These are phyloP conservation scores for Prionailurus bengalensis DNA, from an alignment of 2,113 vertebrate species.

Conservation along the genomic window DNA sequence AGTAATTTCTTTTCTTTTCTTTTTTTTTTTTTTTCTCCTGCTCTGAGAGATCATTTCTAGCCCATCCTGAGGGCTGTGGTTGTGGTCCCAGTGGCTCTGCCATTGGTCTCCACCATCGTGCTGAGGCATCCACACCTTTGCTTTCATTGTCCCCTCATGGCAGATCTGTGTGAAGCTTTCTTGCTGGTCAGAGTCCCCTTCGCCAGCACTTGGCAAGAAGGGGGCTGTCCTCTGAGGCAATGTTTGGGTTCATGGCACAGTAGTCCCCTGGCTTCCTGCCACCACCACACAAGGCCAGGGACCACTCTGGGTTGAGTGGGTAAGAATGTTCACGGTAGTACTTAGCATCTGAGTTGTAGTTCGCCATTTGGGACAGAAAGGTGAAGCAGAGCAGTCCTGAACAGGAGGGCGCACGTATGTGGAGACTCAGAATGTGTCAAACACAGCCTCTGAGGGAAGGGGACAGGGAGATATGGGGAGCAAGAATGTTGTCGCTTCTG, in stretches of 20 bases:
- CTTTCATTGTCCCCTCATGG: background rate
- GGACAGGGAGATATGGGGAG: background rate
- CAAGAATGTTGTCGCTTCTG: background rate
- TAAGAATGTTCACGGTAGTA: background rate
- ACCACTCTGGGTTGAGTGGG: background rate
- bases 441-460: background rate
- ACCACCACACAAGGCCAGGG: background rate
- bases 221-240: background rate
- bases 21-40: background rate
- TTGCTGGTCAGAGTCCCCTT: background rate
- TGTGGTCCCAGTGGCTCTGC: background rate
- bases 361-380: background rate
- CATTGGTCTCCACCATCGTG: background rate
- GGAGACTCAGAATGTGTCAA: background rate
- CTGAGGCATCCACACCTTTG: background rate
- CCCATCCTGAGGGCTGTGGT: background rate
- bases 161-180: background rate
- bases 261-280: background rate
- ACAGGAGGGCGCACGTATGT: background rate
- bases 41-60: background rate
- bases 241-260: background rate
- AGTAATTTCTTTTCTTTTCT: background rate
- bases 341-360: background rate
- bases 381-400: background rate
- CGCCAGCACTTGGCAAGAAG: background rate